Conservation (phyloP, 2,797 vertebrate genomes). For the Anas bahamensis region DNA sequence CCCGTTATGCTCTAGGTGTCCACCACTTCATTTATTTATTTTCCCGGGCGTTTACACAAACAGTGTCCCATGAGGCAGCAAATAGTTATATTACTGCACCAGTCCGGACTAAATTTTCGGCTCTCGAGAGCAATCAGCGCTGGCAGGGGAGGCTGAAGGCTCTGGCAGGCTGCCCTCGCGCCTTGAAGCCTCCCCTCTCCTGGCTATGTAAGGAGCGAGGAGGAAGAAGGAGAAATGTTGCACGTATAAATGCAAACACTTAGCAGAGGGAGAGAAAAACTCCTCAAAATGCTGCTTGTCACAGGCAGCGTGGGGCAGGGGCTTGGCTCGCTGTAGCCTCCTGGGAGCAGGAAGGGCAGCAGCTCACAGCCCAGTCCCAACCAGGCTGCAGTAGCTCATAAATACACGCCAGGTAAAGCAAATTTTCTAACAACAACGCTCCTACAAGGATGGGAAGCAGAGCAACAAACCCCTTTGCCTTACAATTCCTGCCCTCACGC, state of each 20-base stretch:
- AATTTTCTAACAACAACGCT: not conserved
- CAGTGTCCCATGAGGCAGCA: not conserved
- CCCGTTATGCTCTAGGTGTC: not conserved
- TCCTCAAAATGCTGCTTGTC: not conserved
- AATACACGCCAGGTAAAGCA: not conserved
- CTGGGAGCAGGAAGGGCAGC: not conserved
- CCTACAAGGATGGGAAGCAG: accelerated
- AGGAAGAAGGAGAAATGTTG: not conserved
- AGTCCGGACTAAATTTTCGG: not conserved
- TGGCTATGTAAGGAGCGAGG: conserved; percentile 54
- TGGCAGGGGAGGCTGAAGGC: conserved; percentile 13
- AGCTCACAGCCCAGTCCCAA: not conserved
- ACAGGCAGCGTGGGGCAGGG: accelerated
- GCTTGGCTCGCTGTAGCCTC: not conserved
- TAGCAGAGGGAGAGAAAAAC: not conserved
- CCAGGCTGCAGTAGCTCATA: accelerated
- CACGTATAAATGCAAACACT: not conserved
- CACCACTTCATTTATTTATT: not conserved
- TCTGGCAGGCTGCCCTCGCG: conserved; percentile 29
- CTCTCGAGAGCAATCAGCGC: not conserved
- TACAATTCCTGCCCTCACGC: not conserved
- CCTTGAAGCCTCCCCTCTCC: not conserved
- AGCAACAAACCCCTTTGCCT: not conserved
- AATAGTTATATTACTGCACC: not conserved
- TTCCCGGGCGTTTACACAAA: not conserved